Evolutionary conservation across 2,797 vertebrate genomes (phyloP).

Genomic region (Periophthalmus magnuspinnatus): DNA sequence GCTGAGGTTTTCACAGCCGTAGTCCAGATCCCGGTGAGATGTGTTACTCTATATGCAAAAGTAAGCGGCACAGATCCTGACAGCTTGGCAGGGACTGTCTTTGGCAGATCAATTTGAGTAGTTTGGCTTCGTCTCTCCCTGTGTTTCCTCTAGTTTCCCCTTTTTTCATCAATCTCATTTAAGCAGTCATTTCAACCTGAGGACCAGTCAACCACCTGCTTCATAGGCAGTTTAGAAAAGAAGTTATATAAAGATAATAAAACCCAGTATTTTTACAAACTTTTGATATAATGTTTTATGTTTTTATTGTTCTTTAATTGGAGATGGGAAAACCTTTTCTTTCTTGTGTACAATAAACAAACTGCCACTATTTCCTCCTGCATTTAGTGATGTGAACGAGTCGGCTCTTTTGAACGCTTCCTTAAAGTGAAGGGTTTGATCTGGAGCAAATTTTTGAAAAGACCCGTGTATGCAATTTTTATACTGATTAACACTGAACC

Average conservation of each 20-base stretch:
- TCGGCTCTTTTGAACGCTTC: too few relatives aligned
- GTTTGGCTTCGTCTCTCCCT: slow-evolving; percentile 49
- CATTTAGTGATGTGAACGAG: too few relatives aligned
- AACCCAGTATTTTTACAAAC: background rate
- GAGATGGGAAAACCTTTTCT: background rate
- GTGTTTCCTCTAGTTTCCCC: slow-evolving; percentile 34
- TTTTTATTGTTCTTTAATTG: too few relatives aligned
- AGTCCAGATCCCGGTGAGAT: slow-evolving; percentile 23
- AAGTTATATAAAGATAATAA: background rate
- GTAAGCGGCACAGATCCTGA: slow-evolving; percentile 33
- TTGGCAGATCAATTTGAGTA: slow-evolving; percentile 49
- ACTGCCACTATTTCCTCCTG: too few relatives aligned
- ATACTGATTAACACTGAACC: too few relatives aligned
- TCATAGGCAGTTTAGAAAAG: background rate
- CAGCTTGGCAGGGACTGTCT: slow-evolving; percentile 60
- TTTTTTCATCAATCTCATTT: slow-evolving; percentile 62
- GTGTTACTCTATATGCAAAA: slow-evolving; percentile 48
- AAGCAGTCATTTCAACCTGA: slow-evolving; percentile 47
- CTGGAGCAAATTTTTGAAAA: too few relatives aligned
- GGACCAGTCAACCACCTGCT: slow-evolving; percentile 49
- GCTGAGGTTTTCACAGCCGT: slow-evolving; percentile 15
- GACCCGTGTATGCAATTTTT: too few relatives aligned
- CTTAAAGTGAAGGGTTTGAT: too few relatives aligned
- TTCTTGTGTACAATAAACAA: too few relatives aligned
- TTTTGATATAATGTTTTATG: too few relatives aligned